Conservation (phyloP, 2,113 vertebrate genomes). For the Cephalopholis sonnerati region DNA sequence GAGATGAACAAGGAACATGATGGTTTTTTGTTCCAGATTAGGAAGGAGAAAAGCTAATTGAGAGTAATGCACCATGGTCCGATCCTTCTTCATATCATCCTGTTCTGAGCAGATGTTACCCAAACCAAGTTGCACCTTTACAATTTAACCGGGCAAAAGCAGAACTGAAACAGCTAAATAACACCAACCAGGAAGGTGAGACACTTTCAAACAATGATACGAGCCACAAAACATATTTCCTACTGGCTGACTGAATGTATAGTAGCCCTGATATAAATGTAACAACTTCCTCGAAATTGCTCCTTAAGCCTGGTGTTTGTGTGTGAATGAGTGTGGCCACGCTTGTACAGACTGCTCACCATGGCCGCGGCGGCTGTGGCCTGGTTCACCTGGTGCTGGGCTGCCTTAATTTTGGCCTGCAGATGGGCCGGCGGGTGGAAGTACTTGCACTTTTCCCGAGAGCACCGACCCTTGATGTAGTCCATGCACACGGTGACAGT, state of each 20-base stretch:
- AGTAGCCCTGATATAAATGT: not conserved
- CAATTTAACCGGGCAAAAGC: conserved; percentile 55
- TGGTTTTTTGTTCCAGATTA: conserved; percentile 23
- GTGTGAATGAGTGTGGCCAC: conserved; percentile 39
- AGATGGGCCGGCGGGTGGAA: conserved; percentile 97
- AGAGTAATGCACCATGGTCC: conserved; percentile 29
- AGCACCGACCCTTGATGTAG: conserved; percentile 99
- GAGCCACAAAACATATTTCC: conserved; percentile 47
- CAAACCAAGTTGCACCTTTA: conserved; percentile 55
- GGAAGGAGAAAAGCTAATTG: conserved; percentile 2
- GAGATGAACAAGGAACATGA: conserved; percentile 68
- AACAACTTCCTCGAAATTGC: not conserved
- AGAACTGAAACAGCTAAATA: conserved; percentile 57
- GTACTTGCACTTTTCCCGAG: conserved; percentile 99
- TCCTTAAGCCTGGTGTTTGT: conserved; percentile 9
- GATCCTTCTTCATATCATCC: conserved; percentile 64
- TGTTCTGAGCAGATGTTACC: conserved; percentile 33
- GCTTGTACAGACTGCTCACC: conserved; percentile 87
- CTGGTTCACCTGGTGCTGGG: conserved; percentile 99
- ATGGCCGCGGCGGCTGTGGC: conserved; percentile 97
- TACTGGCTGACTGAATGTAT: conserved; percentile 1
- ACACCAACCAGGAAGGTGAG: conserved; percentile 45
- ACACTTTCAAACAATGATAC: conserved; percentile 44
- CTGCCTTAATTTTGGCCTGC: conserved; percentile 99
- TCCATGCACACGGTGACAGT: conserved; percentile 99